Percentiles rank a stretch among this genome's conserved stretches.
phyloP scores from a whole-genome alignment of 2,888 invertebrate species.

The Archips xylosteana region DNA sequence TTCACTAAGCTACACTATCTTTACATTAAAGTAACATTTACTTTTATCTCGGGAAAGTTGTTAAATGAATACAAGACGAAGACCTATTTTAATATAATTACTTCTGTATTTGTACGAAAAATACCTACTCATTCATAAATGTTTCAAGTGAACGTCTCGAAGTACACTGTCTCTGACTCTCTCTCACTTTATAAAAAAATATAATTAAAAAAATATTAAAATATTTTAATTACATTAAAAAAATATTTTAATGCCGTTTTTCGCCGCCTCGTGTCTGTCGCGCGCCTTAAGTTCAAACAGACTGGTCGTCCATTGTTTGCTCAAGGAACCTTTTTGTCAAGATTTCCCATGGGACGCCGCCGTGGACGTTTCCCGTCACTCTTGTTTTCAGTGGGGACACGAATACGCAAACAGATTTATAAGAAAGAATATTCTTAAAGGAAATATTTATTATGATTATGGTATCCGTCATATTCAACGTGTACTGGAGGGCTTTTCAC shows the following conservation, averaged over 20 bases:
- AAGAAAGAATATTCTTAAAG: slow-evolving; percentile 52
- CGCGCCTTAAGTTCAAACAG: slow-evolving; percentile 37
- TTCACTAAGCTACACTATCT: too few relatives aligned
- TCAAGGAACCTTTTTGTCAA: slow-evolving; percentile 74
- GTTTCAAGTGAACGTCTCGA: too few relatives aligned
- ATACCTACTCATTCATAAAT: too few relatives aligned
- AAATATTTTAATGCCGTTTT: background rate
- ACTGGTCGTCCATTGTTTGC: slow-evolving; percentile 67
- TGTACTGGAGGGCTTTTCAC: background rate
- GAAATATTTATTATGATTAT: slow-evolving; percentile 40
- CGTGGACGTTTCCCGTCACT: slow-evolving; percentile 66
- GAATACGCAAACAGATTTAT: slow-evolving; percentile 74
- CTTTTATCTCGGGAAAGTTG: too few relatives aligned
- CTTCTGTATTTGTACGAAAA: too few relatives aligned
- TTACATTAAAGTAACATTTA: too few relatives aligned
- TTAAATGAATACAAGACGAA: too few relatives aligned
- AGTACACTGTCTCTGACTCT: too few relatives aligned
- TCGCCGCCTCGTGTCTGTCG: slow-evolving; percentile 18
- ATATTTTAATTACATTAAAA: background rate
- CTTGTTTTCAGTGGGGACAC: slow-evolving; percentile 62
- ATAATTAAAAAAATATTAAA: background rate
- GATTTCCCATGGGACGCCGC: slow-evolving; percentile 74
- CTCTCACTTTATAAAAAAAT: background rate
- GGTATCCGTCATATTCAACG: slow-evolving; percentile 22
- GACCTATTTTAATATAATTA: too few relatives aligned